Base-by-base conservation (phyloP, 2,888 invertebrate genomes). In the Dorcus parallelipipedus region DNA sequence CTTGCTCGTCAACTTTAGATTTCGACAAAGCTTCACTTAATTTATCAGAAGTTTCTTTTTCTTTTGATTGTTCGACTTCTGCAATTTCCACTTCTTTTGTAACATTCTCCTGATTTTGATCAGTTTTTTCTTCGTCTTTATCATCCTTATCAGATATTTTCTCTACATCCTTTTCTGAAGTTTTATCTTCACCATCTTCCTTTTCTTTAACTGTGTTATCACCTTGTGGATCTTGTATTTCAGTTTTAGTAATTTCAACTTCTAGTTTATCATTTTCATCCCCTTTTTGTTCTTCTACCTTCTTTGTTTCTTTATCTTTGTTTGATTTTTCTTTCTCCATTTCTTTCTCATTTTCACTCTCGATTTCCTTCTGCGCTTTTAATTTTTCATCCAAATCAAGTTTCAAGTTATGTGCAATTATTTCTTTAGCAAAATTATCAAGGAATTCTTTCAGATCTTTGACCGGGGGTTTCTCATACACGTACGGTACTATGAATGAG, bases 401-500 rank as follows among this genome's bases (percentile, higher is more conserved):
- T 33, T 33, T 33, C 26, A 6, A 33, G 26, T 33, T 33, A 5
- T 33, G 26, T 33, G 7, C 26, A 33, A 90, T 14, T 14, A 14
- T 80, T 70, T 86, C 84, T 63, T 83, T 83, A 40, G 84, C 86
- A 62, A 89, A 79, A 67, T 83, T 82, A 39, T 81, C 81, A 38
- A 91, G 84, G 73, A 88, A 88, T 64, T 89, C 87, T 73, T 87
- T 88, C 62, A 94, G 84, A 57, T 89, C 88, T 69, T 89, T 87
- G 4, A 88, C 76, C 1, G 94, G 92, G 8, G 93, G 92, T 75
- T 94, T 94, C 75, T 95, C 94, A 78, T 94, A 94, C 20, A 95
- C 92, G 75, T 95, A 95, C 49, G 95, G 95, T 67, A 95, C 94
- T 73, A 95, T 93, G 73, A 95, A 94, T 20, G 93, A 94, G 5